Evolutionary conservation across 2,113 vertebrate genomes (phyloP), one percentile per base, ranked within the genome.

Genomic region (Pithys albifrons): DNA sequence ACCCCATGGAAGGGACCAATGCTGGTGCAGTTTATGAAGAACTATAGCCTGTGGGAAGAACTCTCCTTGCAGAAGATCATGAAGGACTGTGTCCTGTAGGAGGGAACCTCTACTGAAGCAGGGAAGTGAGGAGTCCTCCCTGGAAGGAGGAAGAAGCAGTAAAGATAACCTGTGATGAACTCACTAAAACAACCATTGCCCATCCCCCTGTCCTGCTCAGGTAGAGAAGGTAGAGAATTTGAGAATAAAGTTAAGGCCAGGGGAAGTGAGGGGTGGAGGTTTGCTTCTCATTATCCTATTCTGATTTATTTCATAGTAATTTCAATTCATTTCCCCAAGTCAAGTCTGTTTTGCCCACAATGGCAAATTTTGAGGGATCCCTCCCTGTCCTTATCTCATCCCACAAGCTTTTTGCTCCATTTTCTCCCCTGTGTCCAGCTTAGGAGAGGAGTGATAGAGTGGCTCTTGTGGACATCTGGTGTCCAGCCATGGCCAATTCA

Each of bases 1-100:
- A 24, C 7, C 27, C 48, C 2, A 0, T 13, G 31, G 33, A 43
- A 1, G 2, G 9, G 6, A 51, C 4, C 19, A 7, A 16, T 5
- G 2, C 6, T 35, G 24, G 14, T n/a, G 55, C 4, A 29, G 27
- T 2, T 35, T 14, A 4, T 13, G 11, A 41, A 46, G 51, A 65
- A 27, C n/a, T 74, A 17, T 39, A 54, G 13, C 9, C 10, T 11
- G 14, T 54, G 75, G 17, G 35, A 71, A 5, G 19, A 12, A 58
- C 25, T 67, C 1, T 0, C 13, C 5, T 17, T 29, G 71, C 35
- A 49, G 43, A 66, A 49, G 24, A 29, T 45, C 61, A 58, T 19
- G n/a, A 41, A 57, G n/a, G 49, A 39, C 37, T 35, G 25, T 15
- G 7, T 24, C 43, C 43, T 41, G 25, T 17, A 15, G 19, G 37